Base-by-base conservation (phyloP, 2,113 vertebrate species). In the Chaenocephalus aceratus region DNA sequence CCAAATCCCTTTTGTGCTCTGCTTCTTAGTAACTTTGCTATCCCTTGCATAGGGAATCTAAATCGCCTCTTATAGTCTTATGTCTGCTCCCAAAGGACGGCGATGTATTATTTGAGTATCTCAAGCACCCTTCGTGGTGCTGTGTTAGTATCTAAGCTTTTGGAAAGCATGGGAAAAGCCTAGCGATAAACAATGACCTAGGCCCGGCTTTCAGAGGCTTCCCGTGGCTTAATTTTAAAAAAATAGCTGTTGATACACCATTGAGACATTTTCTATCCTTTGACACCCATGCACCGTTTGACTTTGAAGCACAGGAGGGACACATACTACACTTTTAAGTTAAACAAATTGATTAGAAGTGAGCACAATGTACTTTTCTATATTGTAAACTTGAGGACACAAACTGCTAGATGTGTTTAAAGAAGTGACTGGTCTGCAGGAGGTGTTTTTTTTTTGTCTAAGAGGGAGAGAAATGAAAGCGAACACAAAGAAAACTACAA, bases 1-100 rank as follows among this genome's bases (percentile, higher is more conserved):
- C 61, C 66, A 44, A 89, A 90, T 86, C 86, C 91, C 84, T 64
- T 67, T 78, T 75, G 76, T 72, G 75, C 60, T 77, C 63, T 23
- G 71, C 78, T 65, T 68, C 82, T 86, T 72, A 82, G 64, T 72
- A 77, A 78, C 81, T 75, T 81, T 66, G 11, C 82, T 74, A 67
- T 86, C 80, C 69, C 51, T 84, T 86, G 61, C 75, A 66, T 52
- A 30, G 79, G 79, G 87, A 75, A 79, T 81, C 69, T 66, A 81
- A 85, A 86, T 85, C 51, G 49, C 62, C 82, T 77, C 41, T 85
- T 87, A 85, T 78, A 79, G 57, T 81, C 82, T 88, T 92, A 86
- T 76, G 80, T 82, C 71, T 85, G 59, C 53, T 86, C 81, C 81
- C 85, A 78, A 49, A 84, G 73, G 85, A 85, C 75, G 58, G 41